Base-by-base conservation (phyloP, 1,140 invertebrate species). In the Drosophila nigrodunni region DNA sequence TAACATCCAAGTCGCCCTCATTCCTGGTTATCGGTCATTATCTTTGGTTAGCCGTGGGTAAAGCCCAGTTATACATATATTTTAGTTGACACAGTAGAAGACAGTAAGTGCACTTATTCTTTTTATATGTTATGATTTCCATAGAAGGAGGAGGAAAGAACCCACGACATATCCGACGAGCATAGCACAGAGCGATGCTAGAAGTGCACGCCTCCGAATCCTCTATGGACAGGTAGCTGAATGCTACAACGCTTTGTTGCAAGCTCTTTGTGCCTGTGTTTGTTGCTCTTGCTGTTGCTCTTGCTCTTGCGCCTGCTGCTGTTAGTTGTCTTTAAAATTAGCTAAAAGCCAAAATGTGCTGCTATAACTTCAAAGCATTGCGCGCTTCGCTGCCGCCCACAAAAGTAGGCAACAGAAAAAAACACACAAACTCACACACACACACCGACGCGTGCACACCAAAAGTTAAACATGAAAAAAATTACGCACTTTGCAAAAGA, bases 251-350 rank as follows among this genome's bases (percentile, higher is more conserved):
- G 72, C 71, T 74, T 74, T 74, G 71, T 61, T 74, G 71, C 65
- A 69, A 41, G 34, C 43, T 43, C 49, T 65, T 58, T 72, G 46
- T 59, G 64, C 30, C 37, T 64, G 39, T 34, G 21, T 7, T n/a
- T 13, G 35, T 15, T 55, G 46, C 57, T 74, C n/a, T 47, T 68
- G 47, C 70, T 57, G 25, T 64, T 15, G 10, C 15, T 46, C n/a
- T 15, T 55, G 46, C 57, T 74, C 7, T 13, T 30, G 65, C 11
- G 68, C 58, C 37, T 52, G 37, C 50, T 46, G 68, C 8, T 25
- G 21, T 35, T 47, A 39, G 34, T 73, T 79, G 52, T 60, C 83
- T 88, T 87, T 88, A 87, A 87, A 83, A 87, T 87, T 68, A 75
- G 77, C 80, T 83, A 75, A 87, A 88, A 87, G 76, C 71, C 39